These are phyloP conservation scores for Montipora cactus DNA, from an alignment of 64 coral and sea anemone genomes.

Conservation along the genomic window DNA sequence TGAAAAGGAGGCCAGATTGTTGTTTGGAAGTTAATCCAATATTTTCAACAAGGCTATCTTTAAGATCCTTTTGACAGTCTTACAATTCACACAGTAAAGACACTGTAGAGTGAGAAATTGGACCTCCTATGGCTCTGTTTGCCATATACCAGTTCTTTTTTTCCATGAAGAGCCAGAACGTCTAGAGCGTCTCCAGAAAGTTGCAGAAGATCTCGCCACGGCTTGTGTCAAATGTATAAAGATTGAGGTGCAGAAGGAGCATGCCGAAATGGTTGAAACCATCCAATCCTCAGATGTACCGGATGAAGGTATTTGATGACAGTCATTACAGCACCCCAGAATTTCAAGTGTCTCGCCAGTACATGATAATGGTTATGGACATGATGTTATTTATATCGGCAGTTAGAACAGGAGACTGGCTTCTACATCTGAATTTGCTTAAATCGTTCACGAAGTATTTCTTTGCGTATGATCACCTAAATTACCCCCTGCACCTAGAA, in stretches of 20 bases:
- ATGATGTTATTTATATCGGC: conserved; percentile 6
- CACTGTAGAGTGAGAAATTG: not conserved
- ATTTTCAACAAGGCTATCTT: not conserved
- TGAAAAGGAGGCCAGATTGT: not conserved
- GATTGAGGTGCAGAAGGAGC: not conserved
- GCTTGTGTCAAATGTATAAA: not conserved
- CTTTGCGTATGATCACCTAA: not conserved
- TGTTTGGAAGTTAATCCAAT: not conserved
- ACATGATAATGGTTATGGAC: not conserved
- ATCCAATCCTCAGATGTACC: not conserved
- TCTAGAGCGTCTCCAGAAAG: not conserved
- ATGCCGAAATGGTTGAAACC: not conserved
- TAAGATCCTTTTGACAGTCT: conserved; percentile 1
- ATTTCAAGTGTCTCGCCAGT: not conserved
- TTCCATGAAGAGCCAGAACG: conserved; percentile 22
- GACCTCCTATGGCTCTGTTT: conserved; percentile 20
- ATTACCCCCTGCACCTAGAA: not conserved
- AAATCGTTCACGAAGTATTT: not conserved
- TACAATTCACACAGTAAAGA: not conserved
- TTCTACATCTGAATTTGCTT: not conserved
- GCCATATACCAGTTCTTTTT: conserved; percentile 18
- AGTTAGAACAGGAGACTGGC: conserved; percentile 3
- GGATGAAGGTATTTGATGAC: not conserved
- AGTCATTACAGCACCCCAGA: not conserved
- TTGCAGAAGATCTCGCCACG: not conserved